phyloP scores from a whole-genome alignment of 2,888 invertebrate species.

The Scaptomyza caliginosa region DNA sequence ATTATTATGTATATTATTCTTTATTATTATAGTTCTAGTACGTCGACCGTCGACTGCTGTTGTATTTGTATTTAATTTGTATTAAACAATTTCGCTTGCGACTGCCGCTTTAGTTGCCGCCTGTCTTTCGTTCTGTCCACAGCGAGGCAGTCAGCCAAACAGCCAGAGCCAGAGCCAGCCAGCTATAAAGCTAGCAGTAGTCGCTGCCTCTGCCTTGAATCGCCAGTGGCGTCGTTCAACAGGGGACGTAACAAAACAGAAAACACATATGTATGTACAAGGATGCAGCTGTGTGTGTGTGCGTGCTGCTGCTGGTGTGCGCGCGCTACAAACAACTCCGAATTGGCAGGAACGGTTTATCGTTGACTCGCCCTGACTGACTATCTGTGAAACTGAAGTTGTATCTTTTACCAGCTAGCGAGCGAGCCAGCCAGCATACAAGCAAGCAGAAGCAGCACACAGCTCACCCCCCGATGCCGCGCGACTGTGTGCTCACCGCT shows the following conservation, averaged over 20 bases:
- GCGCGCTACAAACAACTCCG: slow-evolving; percentile 32
- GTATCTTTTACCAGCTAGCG: slow-evolving; percentile 31
- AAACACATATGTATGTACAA: slow-evolving; percentile 12
- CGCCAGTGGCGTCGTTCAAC: slow-evolving; percentile 36
- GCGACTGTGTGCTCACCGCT: slow-evolving; percentile 55
- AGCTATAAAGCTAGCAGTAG: slow-evolving; percentile 60
- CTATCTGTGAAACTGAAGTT: slow-evolving; percentile 42
- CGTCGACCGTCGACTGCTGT: slow-evolving; percentile 23
- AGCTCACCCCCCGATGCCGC: slow-evolving; percentile 49
- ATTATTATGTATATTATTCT: slow-evolving; percentile 44
- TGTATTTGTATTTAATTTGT: slow-evolving; percentile 50
- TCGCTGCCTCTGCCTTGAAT: slow-evolving; percentile 49
- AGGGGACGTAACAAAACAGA: slow-evolving; percentile 35
- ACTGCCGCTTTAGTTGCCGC: slow-evolving; percentile 70
- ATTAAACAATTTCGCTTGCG: slow-evolving; percentile 59
- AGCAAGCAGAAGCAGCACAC: slow-evolving; percentile 7
- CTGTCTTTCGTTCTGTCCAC: slow-evolving; percentile 76
- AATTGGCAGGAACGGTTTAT: slow-evolving; percentile 37
- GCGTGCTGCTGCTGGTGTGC: neutral
- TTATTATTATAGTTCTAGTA: slow-evolving; percentile 48
- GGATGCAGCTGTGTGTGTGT: slow-evolving; percentile 37
- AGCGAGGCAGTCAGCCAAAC: slow-evolving; percentile 71
- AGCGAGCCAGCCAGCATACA: slow-evolving; percentile 14
- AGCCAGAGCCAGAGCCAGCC: slow-evolving; percentile 58
- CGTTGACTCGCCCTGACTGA: slow-evolving; percentile 41